Percentiles rank a stretch among this genome's conserved stretches.
phyloP scores from a whole-genome alignment of 64 coral and sea anemone species.

The Platygyra sinensis region DNA sequence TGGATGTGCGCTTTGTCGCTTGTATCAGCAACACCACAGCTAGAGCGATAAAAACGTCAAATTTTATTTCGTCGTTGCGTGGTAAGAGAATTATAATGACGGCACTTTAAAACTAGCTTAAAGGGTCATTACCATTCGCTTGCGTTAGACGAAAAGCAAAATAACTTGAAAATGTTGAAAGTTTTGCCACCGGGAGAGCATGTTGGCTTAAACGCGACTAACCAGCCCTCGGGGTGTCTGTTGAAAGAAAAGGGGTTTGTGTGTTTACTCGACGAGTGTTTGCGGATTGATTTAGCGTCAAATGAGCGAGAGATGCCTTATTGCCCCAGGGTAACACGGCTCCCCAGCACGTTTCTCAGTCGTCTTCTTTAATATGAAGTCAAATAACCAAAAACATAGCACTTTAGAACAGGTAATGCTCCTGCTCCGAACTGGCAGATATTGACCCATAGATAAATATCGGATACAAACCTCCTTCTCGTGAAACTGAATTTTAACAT shows the following conservation, averaged over 20 bases:
- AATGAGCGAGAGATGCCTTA: conserved; percentile 4
- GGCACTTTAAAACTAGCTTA: conserved; percentile 11
- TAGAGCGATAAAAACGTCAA: conserved; percentile 21
- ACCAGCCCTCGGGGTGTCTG: background rate
- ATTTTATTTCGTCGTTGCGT: background rate
- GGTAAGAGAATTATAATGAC: background rate
- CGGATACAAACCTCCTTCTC: background rate
- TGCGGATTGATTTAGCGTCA: conserved; percentile 26
- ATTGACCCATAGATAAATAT: background rate
- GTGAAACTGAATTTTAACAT: conserved; percentile 9
- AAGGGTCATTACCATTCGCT: background rate
- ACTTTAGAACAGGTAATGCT: too few species aligned
- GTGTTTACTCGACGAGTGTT: background rate
- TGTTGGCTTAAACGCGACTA: background rate
- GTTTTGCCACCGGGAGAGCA: conserved; percentile 6
- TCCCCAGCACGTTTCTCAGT: background rate
- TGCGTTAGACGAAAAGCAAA: background rate
- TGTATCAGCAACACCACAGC: background rate
- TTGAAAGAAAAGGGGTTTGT: background rate
- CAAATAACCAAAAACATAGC: too few species aligned
- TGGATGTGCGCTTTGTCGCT: background rate
- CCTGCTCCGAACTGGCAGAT: background rate
- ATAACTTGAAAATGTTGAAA: background rate
- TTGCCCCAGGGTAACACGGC: conserved; percentile 18
- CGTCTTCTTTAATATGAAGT: background rate